Evolutionary conservation across 1,140 invertebrate species (phyloP).

Genomic region (Pteromalus puparum): DNA sequence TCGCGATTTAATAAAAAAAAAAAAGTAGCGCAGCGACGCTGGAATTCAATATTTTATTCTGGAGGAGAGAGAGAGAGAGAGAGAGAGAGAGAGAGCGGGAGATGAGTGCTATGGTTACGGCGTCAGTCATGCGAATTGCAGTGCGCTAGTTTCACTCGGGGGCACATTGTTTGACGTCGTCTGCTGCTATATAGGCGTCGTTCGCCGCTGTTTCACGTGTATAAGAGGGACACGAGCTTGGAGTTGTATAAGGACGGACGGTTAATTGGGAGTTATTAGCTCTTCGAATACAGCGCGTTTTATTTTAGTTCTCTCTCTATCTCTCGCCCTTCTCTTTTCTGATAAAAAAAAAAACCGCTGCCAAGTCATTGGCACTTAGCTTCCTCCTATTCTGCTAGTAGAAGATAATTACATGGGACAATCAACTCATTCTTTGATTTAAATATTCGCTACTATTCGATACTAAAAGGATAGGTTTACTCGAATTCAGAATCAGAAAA

Average conservation of each 20-base stretch:
- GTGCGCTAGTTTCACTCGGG: not conserved
- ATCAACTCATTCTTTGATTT: no score
- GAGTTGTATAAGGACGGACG: constrained; percentile 3
- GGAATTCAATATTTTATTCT: constrained; percentile 36
- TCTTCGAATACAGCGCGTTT: not conserved
- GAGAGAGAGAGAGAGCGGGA: no score
- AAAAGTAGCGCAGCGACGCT: not conserved
- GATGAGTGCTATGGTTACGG: constrained; percentile 26
- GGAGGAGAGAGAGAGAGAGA: no score
- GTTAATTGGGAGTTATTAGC: constrained; percentile 7
- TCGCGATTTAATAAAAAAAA: not conserved
- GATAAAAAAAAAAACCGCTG: no score
- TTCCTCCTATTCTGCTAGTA: no score
- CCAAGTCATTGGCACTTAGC: no score
- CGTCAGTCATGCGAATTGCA: constrained; percentile 32
- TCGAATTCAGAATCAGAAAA: no score
- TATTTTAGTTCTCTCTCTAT: not conserved
- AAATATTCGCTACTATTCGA: no score
- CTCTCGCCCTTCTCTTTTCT: not conserved
- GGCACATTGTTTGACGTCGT: constrained; percentile 37
- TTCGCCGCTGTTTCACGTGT: not conserved
- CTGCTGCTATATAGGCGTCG: not conserved
- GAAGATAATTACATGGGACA: no score
- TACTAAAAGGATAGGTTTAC: no score
- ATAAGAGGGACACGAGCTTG: not conserved